phyloP scores from a whole-genome alignment of 2,888 invertebrate genomes.

The Stenolophus ochropezus region DNA sequence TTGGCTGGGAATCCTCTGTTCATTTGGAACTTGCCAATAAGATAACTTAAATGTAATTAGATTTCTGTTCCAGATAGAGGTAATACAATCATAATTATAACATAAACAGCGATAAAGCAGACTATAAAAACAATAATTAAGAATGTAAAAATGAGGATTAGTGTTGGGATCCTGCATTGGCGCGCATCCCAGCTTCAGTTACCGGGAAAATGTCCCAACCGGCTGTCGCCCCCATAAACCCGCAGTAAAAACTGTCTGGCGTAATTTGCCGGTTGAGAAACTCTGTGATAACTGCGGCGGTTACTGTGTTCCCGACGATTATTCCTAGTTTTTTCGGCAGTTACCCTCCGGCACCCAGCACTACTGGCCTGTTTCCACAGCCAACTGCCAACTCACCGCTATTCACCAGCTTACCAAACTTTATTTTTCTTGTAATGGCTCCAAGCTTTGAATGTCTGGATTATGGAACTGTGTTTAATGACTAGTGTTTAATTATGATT shows the following conservation, averaged over 20 bases:
- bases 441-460: neutral
- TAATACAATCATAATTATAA: too few species aligned
- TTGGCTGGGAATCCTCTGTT: too few species aligned
- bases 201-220: neutral
- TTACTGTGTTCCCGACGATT: slow-evolving; percentile 5
- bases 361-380: neutral
- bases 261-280: slow-evolving; percentile 30
- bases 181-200: neutral
- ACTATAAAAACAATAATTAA: neutral
- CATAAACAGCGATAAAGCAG: neutral
- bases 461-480: slow-evolving; percentile 3
- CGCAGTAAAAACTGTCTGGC: slow-evolving; percentile 17
- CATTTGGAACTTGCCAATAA: too few species aligned
- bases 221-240: neutral
- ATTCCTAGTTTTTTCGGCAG: neutral
- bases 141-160: neutral
- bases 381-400: neutral
- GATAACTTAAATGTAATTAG: too few species aligned
- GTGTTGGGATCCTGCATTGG: neutral
- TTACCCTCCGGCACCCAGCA: neutral
- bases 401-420: neutral
- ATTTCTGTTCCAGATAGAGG: too few species aligned
- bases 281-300: slow-evolving; percentile 19
- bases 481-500: slow-evolving; percentile 12
- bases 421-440: neutral